Evolutionary conservation across 2,888 invertebrate genomes (phyloP).

Genomic region (Rotaria sp.): DNA sequence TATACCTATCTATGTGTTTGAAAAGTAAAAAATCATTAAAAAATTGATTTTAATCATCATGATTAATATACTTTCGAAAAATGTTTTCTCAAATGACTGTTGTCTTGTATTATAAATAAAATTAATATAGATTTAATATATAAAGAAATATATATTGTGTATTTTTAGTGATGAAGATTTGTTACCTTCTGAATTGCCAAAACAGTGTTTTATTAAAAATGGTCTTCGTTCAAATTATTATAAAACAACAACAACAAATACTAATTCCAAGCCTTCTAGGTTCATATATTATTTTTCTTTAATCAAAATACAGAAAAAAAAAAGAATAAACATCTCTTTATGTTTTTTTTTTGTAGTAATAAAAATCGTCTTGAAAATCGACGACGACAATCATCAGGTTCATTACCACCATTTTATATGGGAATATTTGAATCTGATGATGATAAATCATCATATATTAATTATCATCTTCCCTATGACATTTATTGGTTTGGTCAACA

Average conservation of each 20-base stretch:
- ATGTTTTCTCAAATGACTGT: too few species aligned
- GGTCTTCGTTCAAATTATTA: constrained; percentile 18
- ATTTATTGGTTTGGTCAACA: not conserved
- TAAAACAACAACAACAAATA: not conserved
- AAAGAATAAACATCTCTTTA: too few species aligned
- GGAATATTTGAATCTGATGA: not conserved
- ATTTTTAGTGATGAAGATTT: not conserved
- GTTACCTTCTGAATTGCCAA: not conserved
- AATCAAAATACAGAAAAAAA: not conserved
- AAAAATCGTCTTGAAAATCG: not conserved
- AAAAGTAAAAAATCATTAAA: too few species aligned
- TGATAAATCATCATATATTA: not conserved
- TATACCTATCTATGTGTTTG: too few species aligned
- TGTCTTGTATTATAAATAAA: too few species aligned
- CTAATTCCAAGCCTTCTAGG: not conserved
- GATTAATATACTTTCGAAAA: too few species aligned
- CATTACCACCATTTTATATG: constrained; percentile 12
- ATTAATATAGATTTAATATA: not conserved
- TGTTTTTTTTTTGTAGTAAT: not conserved
- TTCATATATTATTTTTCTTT: not conserved
- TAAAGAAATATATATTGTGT: too few species aligned
- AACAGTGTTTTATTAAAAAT: constrained; percentile 15
- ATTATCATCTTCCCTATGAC: constrained; percentile 13
- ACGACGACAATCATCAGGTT: constrained; percentile 7
- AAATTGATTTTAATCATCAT: too few species aligned